A percentile compares a stretch with the other conserved stretches of the same genome.
Evolutionary conservation across 2,797 vertebrate genomes (phyloP).

Genomic region (Myotis findleyi): DNA sequence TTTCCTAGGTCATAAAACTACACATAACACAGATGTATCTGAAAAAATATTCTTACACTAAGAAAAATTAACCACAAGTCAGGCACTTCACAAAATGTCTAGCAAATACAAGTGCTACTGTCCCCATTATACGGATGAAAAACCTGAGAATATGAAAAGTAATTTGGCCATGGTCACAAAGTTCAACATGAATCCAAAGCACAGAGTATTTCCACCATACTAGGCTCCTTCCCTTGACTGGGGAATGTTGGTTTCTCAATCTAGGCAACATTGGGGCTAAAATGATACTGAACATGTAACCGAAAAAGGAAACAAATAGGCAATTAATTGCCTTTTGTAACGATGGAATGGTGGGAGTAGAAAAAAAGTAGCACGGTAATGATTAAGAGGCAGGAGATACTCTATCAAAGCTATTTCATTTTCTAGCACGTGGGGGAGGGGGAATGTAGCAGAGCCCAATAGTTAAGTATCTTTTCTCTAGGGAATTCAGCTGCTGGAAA

Average conservation of each 20-base stretch:
- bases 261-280: constrained; percentile 37
- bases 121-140: background rate
- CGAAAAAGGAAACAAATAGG: constrained; percentile 65
- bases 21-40: background rate
- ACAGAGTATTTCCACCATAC: constrained; percentile 53
- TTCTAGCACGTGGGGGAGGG: background rate
- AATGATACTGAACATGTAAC: constrained; percentile 43
- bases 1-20: constrained; percentile 44
- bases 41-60: constrained; percentile 29
- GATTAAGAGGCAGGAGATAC: background rate
- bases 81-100: constrained; percentile 3
- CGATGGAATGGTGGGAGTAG: background rate
- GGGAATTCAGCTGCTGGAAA: constrained; percentile 42
- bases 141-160: constrained; percentile 48
- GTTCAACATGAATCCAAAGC: constrained; percentile 42
- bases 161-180: constrained; percentile 55
- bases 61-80: constrained; percentile 19
- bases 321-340: constrained; percentile 46
- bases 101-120: constrained; percentile 6
- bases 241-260: constrained; percentile 48
- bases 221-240: constrained; percentile 41
- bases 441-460: background rate
- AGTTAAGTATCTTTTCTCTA: background rate
- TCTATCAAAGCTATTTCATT: constrained; percentile 39
- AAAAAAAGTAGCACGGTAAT: background rate